These are phyloP conservation scores for Pseudococcus jackbeardsleyi DNA, from an alignment of 2,888 invertebrate species.

Conservation along the genomic window DNA sequence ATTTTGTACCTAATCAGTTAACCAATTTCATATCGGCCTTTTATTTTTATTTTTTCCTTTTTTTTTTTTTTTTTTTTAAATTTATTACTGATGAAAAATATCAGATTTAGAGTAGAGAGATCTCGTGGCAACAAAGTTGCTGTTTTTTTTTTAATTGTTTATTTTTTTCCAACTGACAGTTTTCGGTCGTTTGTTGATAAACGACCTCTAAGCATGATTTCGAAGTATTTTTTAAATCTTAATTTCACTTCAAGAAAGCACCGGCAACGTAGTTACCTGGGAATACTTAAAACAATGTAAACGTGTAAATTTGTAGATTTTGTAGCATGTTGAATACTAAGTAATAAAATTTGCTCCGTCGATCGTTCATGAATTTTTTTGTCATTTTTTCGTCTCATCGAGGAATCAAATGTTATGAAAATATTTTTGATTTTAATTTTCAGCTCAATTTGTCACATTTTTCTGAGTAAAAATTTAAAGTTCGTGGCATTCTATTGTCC, in stretches of 20 bases:
- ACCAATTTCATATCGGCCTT: background rate
- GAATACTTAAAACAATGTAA: background rate
- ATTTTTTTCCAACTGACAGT: background rate
- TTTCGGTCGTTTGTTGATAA: background rate
- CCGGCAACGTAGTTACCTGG: background rate
- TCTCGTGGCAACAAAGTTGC: background rate
- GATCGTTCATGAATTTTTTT: background rate
- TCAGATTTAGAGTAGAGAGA: background rate
- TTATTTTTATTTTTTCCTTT: background rate
- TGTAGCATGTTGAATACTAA: background rate
- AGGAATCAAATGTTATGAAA: too few relatives aligned
- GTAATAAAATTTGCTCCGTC: background rate
- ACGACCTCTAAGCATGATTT: background rate
- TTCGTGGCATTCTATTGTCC: too few relatives aligned
- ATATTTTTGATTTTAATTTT: too few relatives aligned
- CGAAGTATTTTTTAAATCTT: background rate
- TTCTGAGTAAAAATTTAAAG: too few relatives aligned
- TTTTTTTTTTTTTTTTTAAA: background rate
- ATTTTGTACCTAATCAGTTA: background rate
- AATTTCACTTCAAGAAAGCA: conserved; percentile 1
- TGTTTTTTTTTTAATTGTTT: background rate
- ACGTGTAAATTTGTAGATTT: conserved; percentile 5
- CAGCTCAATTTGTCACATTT: too few relatives aligned
- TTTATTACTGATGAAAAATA: background rate
- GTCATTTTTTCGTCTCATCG: background rate